Evolutionary conservation across 2,888 invertebrate genomes (phyloP), one percentile per base, ranked within the genome.

Genomic region (Harpalus rubripes): DNA sequence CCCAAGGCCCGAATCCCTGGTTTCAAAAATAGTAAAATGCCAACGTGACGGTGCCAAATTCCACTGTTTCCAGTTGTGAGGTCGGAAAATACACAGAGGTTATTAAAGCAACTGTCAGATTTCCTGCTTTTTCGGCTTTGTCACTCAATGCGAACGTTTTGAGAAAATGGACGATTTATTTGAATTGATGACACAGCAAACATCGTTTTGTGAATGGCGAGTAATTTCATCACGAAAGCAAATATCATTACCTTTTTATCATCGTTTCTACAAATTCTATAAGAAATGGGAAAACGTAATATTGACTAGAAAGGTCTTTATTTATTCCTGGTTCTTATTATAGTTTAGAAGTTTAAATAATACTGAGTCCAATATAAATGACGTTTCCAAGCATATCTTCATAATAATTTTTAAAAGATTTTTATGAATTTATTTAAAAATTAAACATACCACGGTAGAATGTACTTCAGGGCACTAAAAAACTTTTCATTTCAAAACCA

Each of bases 101-200:
- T 72, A 74, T 74, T 74, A 74, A 74, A 74, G 56, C 74, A 44
- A 74, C 74, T 74, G 74, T 74, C 74, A 74, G 74, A 74, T 52
- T 74, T 74, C 74, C 15, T 74, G 44, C 74, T 18, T 52, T 74
- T 44, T 26, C 74, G 26, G 18, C 44, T 52, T 22, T 74, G 74
- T 74, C 52, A 74, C 15, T 68, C 68, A 68, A 68, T 68, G 39
- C 68, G n/a, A 76, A 76, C 56, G 76, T 44, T 56, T 76, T 76
- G 10, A 56, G 44, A 78, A 56, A 78, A 58, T 78, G 78, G 78
- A 78, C 59, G 58, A 56, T 58, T 58, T 78, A 78, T 78, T 78
- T 58, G 56, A 78, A 78, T 78, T 78, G 78, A 78, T 78, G 78
- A 78, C 78, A 15, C 26, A 10, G 78, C 59, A 59, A 7, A 26